These are phyloP conservation scores for Julus scandinavius DNA, from an alignment of 2,888 invertebrate species.

Conservation along the genomic window DNA sequence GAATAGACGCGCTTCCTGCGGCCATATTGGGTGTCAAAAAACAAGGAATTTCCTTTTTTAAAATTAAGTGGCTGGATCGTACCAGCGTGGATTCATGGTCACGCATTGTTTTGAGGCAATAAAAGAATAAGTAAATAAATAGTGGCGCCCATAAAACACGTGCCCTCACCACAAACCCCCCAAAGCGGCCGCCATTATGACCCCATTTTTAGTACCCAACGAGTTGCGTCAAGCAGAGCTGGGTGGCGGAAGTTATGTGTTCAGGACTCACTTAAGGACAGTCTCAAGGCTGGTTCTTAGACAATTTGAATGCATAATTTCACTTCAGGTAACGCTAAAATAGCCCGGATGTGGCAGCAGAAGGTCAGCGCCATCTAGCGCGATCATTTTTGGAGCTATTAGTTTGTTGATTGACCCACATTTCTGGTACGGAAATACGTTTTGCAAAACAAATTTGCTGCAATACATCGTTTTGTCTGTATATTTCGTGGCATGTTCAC, in stretches of 20 bases:
- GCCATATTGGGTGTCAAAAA: conserved; percentile 28
- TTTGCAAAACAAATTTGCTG: neutral
- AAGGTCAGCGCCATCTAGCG: conserved; percentile 2
- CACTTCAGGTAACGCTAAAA: neutral
- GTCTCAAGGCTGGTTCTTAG: neutral
- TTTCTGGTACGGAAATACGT: neutral
- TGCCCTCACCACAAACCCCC: neutral
- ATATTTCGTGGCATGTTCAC: too few relatives aligned
- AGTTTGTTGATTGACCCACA: neutral
- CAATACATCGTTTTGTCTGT: neutral
- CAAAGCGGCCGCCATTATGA: neutral
- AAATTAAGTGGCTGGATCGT: conserved; percentile 17
- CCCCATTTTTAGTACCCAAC: neutral
- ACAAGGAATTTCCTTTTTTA: conserved; percentile 10
- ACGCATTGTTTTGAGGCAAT: neutral
- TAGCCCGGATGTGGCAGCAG: conserved; percentile 3
- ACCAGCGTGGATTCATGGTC: conserved; percentile 9
- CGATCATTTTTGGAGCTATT: neutral
- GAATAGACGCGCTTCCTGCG: neutral
- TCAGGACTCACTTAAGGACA: neutral
- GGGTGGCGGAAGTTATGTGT: neutral
- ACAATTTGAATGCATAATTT: neutral
- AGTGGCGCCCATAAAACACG: conserved; percentile 13
- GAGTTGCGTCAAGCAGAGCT: conserved; percentile 22
- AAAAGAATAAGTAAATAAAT: conserved; percentile 29